Evolutionary conservation across 2,888 invertebrate genomes (phyloP).

Genomic region (Abrostola triplasia): DNA sequence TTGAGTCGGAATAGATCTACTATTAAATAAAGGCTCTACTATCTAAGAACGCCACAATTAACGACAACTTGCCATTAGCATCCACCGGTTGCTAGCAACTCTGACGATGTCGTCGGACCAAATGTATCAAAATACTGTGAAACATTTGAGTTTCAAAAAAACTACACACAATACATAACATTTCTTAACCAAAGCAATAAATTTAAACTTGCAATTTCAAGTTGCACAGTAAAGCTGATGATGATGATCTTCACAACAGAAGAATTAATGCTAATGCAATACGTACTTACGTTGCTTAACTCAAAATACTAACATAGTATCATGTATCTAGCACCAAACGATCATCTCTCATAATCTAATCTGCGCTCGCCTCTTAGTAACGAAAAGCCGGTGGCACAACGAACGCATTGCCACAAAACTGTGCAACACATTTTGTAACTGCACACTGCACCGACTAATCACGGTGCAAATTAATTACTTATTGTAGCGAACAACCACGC

Average conservation of each 20-base stretch:
- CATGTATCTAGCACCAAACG: conserved; percentile 1
- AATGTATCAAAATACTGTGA: no score
- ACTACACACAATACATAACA: no score
- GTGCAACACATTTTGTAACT: conserved; percentile 48
- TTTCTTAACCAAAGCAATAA: no score
- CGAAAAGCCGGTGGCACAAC: conserved; percentile 35
- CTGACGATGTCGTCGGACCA: neutral
- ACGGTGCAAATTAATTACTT: conserved; percentile 56
- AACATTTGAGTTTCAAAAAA: no score
- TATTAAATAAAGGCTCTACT: no score
- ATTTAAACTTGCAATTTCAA: no score
- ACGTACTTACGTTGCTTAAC: neutral
- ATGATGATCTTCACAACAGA: neutral
- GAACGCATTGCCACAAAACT: conserved; percentile 37
- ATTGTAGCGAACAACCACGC: conserved; percentile 49
- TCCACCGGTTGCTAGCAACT: no score
- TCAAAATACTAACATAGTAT: neutral
- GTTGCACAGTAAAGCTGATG: no score
- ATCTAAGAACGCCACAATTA: no score
- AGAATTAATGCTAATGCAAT: neutral
- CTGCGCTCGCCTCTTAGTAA: conserved; percentile 20
- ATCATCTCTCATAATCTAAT: conserved; percentile 20
- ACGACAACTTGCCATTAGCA: no score
- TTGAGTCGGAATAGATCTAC: neutral
- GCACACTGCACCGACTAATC: conserved; percentile 60